Evolutionary conservation across 1,140 invertebrate genomes (phyloP), one percentile per base, ranked within the genome.

Genomic region (Drosophila nebulosa): DNA sequence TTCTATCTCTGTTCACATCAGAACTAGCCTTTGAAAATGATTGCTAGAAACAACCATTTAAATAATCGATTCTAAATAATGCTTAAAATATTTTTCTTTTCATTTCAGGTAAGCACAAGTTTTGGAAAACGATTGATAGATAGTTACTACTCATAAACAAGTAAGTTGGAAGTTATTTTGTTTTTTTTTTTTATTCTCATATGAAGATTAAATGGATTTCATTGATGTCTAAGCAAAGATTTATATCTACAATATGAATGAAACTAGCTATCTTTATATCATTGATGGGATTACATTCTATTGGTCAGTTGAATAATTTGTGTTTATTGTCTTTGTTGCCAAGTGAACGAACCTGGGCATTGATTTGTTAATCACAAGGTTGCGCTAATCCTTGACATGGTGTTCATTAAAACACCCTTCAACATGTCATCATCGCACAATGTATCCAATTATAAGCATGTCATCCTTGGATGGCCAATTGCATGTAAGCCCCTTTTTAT

Each of bases 31-130:
- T n/a, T n/a, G n/a, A n/a, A n/a, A n/a, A n/a, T n/a, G n/a, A n/a
- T n/a, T n/a, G n/a, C n/a, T n/a, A n/a, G n/a, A n/a, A n/a, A n/a
- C n/a, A n/a, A n/a, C n/a, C n/a, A n/a, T n/a, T n/a, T n/a, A n/a
- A n/a, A n/a, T n/a, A n/a, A n/a, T n/a, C n/a, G n/a, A n/a, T n/a
- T n/a, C 22, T 24, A 24, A 59, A 12, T 59, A n/a, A n/a, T n/a
- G n/a, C 2, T 32, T 35, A 57, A 42, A 39, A 2, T 9, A 6
- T 64, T 53, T 61, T 26, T 36, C n/a, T 16, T 21, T 3, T 50
- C 12, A 56, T 80, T 78, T 3, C 70, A 70, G 74, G 74, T 81
- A 78, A 58, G 66, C 42, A 21, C 0, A 14, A 50, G 16, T 62
- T n/a, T 61, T 4, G 3, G 4, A 24, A 16, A 14, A 1, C 5